phyloP scores from a whole-genome alignment of 2,797 vertebrate species.

The Lateolabrax maculatus region DNA sequence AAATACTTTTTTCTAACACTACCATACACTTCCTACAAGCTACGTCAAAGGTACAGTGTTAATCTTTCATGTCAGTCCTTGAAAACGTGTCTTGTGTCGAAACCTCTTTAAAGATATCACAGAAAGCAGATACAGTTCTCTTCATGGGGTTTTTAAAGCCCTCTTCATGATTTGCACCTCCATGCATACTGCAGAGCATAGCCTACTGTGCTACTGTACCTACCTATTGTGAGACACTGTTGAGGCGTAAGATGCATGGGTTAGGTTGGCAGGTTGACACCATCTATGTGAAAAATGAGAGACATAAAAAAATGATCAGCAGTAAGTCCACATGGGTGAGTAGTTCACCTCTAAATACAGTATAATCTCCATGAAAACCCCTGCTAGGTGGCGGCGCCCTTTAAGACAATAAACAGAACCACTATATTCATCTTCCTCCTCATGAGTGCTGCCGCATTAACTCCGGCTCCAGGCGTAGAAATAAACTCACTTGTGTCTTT shows the following conservation, averaged over 20 bases:
- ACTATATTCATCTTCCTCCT: conserved; percentile 61
- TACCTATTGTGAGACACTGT: conserved; percentile 6
- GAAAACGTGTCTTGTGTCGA: conserved; percentile 19
- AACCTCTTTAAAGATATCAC: neutral
- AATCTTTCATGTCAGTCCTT: conserved; percentile 31
- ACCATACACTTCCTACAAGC: neutral
- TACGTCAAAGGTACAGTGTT: conserved; percentile 10
- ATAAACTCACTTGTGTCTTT: conserved; percentile 65
- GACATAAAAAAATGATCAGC: conserved; percentile 24
- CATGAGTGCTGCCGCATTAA: conserved; percentile 59
- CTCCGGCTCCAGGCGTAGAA: conserved; percentile 48
- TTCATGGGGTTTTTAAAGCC: neutral
- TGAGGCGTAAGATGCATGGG: conserved; percentile 3
- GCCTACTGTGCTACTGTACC: neutral
- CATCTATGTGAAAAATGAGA: conserved; percentile 39
- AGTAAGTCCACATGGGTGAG: conserved; percentile 38
- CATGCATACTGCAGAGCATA: neutral
- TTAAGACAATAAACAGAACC: conserved; percentile 66
- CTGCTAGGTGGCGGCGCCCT: conserved; percentile 52
- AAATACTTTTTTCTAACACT: neutral
- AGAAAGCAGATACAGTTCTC: neutral
- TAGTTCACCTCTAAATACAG: conserved; percentile 59
- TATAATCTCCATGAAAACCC: conserved; percentile 47
- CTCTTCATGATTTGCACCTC: conserved; percentile 1
- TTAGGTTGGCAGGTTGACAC: conserved; percentile 19